These are phyloP conservation scores for Varanus salvator DNA, from an alignment of 2,113 vertebrate species.

Conservation along the genomic window DNA sequence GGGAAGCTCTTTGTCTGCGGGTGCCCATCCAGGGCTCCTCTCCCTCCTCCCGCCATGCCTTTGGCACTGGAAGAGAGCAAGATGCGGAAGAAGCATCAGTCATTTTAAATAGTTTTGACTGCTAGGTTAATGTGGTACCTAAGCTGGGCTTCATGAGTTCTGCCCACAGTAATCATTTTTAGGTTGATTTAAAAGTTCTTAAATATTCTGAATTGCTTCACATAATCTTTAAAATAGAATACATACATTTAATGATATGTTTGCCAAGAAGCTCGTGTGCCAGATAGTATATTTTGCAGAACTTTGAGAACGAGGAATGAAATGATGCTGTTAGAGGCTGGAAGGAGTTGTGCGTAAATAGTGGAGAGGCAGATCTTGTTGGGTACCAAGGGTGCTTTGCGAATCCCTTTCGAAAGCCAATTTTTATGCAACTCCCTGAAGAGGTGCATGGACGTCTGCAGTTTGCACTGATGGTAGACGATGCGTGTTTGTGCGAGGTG, in stretches of 20 bases:
- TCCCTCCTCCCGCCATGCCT: neutral
- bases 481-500: neutral
- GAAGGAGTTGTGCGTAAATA: neutral
- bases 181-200: conserved; percentile 71
- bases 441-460: neutral
- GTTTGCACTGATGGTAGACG: too few species aligned
- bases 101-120: conserved; percentile 72
- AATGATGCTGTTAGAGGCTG: conserved; percentile 34
- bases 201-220: conserved; percentile 58
- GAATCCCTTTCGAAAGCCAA: neutral
- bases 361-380: neutral
- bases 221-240: conserved; percentile 65
- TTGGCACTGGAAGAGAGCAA: conserved; percentile 47
- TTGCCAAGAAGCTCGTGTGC: conserved; percentile 28
- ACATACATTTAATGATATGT: conserved; percentile 61
- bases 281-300: conserved; percentile 50
- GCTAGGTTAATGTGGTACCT: conserved; percentile 64
- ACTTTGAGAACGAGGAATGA: fast-evolving
- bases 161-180: conserved; percentile 64
- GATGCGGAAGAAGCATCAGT: conserved; percentile 64
- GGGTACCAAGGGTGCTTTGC: neutral
- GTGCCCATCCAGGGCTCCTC: neutral
- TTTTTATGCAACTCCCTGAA: neutral
- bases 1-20: neutral
- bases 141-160: conserved; percentile 55